phyloP scores from a whole-genome alignment of 2,797 vertebrate genomes.

The Bufotes viridis region DNA sequence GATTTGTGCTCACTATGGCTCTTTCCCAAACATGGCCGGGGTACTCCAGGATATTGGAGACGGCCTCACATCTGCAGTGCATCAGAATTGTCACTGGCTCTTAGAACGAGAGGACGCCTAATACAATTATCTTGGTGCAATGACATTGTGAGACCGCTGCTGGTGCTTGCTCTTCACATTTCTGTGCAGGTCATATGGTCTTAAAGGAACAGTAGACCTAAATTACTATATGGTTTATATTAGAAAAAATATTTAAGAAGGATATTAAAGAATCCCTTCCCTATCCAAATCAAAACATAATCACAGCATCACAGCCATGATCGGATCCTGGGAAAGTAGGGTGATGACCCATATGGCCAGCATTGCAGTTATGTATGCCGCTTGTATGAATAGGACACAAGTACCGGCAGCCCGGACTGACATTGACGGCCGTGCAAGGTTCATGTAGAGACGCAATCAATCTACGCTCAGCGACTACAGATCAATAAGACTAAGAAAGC shows the following conservation, averaged over 20 bases:
- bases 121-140: conserved; percentile 17
- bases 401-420: background rate
- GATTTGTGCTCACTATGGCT: conserved; percentile 1
- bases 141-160: conserved; percentile 3
- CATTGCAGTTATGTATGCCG: background rate
- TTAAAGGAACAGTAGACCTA: conserved; percentile 2
- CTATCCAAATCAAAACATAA: background rate
- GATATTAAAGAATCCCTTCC: background rate
- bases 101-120: conserved; percentile 5
- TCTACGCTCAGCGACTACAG: background rate
- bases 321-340: background rate
- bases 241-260: no score
- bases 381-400: background rate
- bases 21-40: background rate
- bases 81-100: conserved; percentile 41
- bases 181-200: background rate
- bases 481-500: background rate
- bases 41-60: conserved; percentile 22
- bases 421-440: background rate
- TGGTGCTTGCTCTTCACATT: background rate
- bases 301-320: background rate
- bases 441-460: background rate
- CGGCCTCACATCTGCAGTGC: conserved; percentile 36
- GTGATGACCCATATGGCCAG: background rate
- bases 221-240: background rate